Conservation (phyloP, 2,113 vertebrate genomes). For the Lagopus muta region DNA sequence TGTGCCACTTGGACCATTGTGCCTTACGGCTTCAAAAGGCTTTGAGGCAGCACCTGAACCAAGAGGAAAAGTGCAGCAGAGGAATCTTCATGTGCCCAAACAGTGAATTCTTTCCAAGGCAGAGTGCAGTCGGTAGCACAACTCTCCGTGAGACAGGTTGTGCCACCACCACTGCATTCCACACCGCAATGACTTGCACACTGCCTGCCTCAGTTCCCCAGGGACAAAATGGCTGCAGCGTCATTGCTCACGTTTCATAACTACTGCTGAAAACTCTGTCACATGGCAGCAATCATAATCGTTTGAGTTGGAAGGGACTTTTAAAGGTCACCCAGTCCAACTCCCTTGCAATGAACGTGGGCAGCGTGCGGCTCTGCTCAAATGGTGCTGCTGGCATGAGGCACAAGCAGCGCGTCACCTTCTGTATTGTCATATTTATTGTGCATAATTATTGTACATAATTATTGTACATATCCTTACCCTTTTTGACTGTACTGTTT, state of each 20-base stretch:
- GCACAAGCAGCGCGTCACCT: background rate
- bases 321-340: too few relatives aligned
- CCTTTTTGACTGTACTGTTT: background rate
- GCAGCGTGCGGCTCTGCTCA: too few relatives aligned
- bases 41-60: background rate
- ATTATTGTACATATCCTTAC: background rate
- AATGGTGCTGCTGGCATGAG: background rate
- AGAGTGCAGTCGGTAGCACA: background rate
- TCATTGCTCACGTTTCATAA: background rate
- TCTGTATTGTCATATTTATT: background rate
- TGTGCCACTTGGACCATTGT: accelerated
- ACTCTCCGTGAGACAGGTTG: background rate
- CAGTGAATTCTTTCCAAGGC: too few relatives aligned
- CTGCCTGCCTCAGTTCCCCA: background rate
- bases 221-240: background rate
- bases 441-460: background rate
- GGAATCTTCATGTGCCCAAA: accelerated
- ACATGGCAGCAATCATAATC: too few relatives aligned
- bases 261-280: too few relatives aligned
- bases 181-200: background rate
- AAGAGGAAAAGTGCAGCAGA: accelerated
- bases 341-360: too few relatives aligned
- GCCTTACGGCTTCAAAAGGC: background rate
- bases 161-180: background rate
- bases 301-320: too few relatives aligned